phyloP scores from a whole-genome alignment of 2,888 invertebrate species.

The Hypolimnas misippus region DNA sequence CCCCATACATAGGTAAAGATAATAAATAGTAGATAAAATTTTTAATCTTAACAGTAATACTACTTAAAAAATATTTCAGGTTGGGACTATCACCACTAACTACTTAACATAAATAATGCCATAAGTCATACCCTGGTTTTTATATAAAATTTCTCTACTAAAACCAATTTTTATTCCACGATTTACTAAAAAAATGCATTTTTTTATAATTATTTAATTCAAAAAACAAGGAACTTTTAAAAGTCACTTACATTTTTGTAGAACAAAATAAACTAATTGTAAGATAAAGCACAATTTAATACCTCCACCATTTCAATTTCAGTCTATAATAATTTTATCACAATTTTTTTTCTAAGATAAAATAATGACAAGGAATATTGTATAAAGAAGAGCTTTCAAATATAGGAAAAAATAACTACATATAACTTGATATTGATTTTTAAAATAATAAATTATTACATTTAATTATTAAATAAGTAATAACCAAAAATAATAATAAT shows the following conservation, averaged over 20 bases:
- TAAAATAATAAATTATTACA: no score
- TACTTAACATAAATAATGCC: conserved; percentile 23
- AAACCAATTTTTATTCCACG: neutral
- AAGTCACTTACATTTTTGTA: neutral
- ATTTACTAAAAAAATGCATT: neutral
- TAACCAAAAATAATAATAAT: no score
- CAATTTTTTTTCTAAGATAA: conserved; percentile 5
- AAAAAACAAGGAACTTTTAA: neutral
- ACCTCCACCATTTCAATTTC: conserved; percentile 19
- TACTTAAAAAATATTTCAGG: conserved; percentile 30
- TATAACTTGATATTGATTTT: no score
- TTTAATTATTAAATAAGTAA: no score
- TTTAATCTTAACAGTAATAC: conserved; percentile 34
- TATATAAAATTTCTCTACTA: neutral
- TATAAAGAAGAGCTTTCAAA: neutral
- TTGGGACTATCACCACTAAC: conserved; percentile 18
- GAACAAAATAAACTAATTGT: no score
- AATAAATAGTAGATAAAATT: conserved; percentile 30
- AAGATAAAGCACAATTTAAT: conserved; percentile 11
- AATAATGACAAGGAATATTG: neutral
- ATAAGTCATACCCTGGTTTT: conserved; percentile 31
- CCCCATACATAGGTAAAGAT: conserved; percentile 24
- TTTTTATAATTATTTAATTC: neutral
- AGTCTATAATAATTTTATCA: conserved; percentile 18
- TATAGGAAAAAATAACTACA: no score